These are phyloP conservation scores for Thalassaphorura encarpata DNA, from an alignment of 1,140 invertebrate species.

Conservation along the genomic window DNA sequence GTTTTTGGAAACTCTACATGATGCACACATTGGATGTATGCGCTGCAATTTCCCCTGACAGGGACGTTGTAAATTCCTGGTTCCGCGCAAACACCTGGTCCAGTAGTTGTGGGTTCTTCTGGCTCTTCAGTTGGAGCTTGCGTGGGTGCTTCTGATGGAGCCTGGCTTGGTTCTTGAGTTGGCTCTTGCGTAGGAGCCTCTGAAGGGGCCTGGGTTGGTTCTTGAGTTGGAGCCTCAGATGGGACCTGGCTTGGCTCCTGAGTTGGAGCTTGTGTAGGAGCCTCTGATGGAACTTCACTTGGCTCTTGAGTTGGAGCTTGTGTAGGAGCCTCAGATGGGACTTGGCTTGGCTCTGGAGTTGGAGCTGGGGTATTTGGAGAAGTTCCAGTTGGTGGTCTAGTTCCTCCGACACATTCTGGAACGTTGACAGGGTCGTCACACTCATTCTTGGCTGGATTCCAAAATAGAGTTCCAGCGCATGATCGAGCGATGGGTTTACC, in stretches of 20 bases:
- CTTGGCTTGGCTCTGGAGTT: no score
- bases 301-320: no score
- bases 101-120: neutral
- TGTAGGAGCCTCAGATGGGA: no score
- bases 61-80: conserved; percentile 1
- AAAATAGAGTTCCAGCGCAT: neutral
- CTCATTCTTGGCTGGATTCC: neutral
- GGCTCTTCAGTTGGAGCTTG: neutral
- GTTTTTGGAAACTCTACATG: neutral
- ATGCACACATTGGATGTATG: conserved; percentile 1
- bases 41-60: neutral
- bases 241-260: neutral
- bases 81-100: neutral
- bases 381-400: neutral
- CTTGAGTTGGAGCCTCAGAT: neutral
- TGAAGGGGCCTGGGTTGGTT: neutral
- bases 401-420: conserved; percentile 5
- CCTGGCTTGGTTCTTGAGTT: neutral
- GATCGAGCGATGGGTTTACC: neutral
- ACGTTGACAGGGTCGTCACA: conserved; percentile 5
- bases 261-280: no score
- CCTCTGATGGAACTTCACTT: no score
- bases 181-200: neutral
- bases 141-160: neutral
- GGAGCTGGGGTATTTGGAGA: neutral